A percentile compares a stretch with the other conserved stretches of the same genome.
Evolutionary conservation across 2,888 invertebrate genomes (phyloP).

Genomic region (Drosophila vallismaia): DNA sequence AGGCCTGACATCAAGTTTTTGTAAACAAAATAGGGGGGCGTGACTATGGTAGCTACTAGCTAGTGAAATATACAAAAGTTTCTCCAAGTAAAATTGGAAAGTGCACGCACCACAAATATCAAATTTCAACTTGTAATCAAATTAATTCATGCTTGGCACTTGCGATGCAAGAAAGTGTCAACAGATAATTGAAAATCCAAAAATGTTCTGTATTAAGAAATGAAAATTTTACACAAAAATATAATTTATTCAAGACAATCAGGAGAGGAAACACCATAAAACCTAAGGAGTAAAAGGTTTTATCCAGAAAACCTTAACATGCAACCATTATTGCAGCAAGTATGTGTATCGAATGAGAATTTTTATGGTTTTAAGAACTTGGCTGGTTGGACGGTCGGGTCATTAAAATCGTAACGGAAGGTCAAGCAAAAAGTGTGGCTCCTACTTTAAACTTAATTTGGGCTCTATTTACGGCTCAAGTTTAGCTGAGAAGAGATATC

Average conservation of each 20-base stretch:
- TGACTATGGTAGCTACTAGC: conserved; percentile 16
- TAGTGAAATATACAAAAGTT: conserved; percentile 21
- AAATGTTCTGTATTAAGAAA: neutral
- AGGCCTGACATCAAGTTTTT: conserved; percentile 49
- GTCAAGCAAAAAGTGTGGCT: conserved; percentile 2
- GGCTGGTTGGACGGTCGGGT: conserved; percentile 57
- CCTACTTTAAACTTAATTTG: conserved; percentile 75
- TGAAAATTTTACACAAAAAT: neutral
- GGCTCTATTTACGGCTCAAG: conserved; percentile 71
- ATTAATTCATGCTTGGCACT: conserved; percentile 59
- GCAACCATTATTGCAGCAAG: neutral
- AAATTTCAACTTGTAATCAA: conserved; percentile 57
- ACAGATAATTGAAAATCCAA: conserved; percentile 48
- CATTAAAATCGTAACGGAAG: conserved; percentile 56
- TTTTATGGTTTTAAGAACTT: conserved; percentile 70
- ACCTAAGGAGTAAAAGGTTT: neutral
- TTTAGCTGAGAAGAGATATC: conserved; percentile 34
- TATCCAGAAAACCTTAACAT: neutral
- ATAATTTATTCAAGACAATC: too few species aligned
- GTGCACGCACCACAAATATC: conserved; percentile 61
- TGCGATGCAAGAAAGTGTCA: conserved; percentile 49
- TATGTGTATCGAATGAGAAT: conserved; percentile 68
- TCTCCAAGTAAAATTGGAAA: conserved; percentile 52
- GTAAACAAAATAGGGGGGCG: conserved; percentile 53
- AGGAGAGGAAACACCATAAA: neutral